phyloP scores from a whole-genome alignment of 2,888 invertebrate species.

The Coelopa pilipes region DNA sequence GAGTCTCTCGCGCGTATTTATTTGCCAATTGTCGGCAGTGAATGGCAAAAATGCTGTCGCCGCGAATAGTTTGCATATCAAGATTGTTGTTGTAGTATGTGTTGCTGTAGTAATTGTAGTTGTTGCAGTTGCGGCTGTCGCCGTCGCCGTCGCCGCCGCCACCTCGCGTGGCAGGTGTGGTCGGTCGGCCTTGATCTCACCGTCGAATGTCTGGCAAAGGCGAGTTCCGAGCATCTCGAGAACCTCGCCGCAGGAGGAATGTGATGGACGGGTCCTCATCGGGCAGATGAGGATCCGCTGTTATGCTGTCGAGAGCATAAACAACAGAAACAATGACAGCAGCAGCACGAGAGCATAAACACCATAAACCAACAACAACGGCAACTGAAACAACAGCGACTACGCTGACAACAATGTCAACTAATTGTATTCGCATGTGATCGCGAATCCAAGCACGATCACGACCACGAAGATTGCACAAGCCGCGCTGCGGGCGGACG shows the following conservation, averaged over 20 bases:
- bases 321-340: not conserved
- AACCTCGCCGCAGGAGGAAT: too few species aligned
- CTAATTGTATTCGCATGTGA: not conserved
- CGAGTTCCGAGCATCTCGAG: too few species aligned
- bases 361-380: conserved; percentile 24
- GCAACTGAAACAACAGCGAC: conserved; percentile 23
- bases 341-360: not conserved
- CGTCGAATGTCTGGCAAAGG: too few species aligned
- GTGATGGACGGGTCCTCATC: too few species aligned
- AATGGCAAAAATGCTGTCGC: conserved; percentile 25
- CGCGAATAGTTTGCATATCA: not conserved
- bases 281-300: too few species aligned
- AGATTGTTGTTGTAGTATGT: conserved; percentile 6
- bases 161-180: not conserved
- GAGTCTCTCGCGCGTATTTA: conserved; percentile 17
- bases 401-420: conserved; percentile 8
- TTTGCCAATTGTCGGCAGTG: conserved; percentile 34
- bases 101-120: conserved; percentile 10
- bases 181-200: too few species aligned
- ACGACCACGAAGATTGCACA: not conserved
- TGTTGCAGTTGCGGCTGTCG: conserved; percentile 3
- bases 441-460: too few species aligned
- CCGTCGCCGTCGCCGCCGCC: not conserved
- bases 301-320: not conserved
- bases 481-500: not conserved